Percentiles rank a stretch among this genome's conserved stretches.
Conservation (phyloP, 2,113 vertebrate genomes). For the Chaenogobius annularis region DNA sequence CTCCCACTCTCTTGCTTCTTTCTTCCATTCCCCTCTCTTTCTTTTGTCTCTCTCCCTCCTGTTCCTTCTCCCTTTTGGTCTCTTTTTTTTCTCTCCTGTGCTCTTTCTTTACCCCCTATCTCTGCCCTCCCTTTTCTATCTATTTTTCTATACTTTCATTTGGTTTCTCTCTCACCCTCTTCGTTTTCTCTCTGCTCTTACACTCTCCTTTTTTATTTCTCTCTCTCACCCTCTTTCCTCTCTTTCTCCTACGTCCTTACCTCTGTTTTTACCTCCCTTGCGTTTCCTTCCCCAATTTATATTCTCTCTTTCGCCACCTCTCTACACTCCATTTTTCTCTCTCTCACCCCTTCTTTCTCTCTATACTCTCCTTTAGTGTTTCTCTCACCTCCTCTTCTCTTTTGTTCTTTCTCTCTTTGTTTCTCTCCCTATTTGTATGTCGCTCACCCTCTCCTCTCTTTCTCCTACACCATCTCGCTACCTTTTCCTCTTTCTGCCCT, state of each 20-base stretch:
- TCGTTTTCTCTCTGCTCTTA: neutral
- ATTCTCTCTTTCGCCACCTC: neutral
- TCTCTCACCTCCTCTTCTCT: neutral
- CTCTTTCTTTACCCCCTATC: constrained; percentile 60
- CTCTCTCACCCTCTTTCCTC: neutral
- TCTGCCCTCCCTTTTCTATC: neutral
- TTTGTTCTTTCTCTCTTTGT: too few relatives aligned
- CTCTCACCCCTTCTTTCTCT: neutral
- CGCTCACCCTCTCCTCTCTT: neutral
- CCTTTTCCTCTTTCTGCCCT: neutral
- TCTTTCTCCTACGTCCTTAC: neutral
- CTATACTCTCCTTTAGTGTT: neutral
- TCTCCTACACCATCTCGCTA: neutral
- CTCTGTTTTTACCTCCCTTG: neutral
- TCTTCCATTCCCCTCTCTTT: too few relatives aligned
- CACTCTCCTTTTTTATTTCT: neutral
- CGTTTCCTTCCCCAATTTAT: too few relatives aligned
- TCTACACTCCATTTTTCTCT: neutral
- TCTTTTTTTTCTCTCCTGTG: neutral
- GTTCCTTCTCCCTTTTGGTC: too few relatives aligned
- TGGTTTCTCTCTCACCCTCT: too few relatives aligned
- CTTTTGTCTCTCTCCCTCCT: too few relatives aligned
- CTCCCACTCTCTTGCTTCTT: too few relatives aligned
- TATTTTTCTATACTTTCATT: too few relatives aligned
- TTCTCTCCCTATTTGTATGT: neutral